Base-by-base conservation (phyloP, 2,113 vertebrate species). In the Eulemur rufifrons region DNA sequence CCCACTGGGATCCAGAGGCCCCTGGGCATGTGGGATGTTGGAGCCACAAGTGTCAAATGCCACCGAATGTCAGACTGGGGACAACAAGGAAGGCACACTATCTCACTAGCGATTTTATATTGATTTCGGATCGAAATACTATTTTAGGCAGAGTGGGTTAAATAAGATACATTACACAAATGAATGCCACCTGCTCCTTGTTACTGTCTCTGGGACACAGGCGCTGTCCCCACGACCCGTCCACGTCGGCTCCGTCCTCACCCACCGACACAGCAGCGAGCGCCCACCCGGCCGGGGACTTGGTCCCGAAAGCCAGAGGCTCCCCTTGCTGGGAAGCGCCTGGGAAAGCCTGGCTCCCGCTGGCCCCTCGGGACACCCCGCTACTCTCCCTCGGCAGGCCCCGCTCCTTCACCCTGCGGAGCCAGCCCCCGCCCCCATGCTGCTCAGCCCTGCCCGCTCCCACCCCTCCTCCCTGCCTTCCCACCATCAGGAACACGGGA, bases 41-140 rank as follows among this genome's bases (percentile, higher is more conserved):
- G 6, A 13, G 12, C 18, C 13, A 27, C 39, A 39, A 42, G 12
- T 45, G 52, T 39, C 32, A 10, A 45, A 37, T 12, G 11, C 2
- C 8, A 71, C 9, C 1, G 11, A n/a, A 47, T 63, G 29, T 45
- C 5, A 0, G 20, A 71, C 64, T 73, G 13, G 0, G 0, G 6
- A 39, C 9, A 9, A 25, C 23, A 37, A 39, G 32, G 39, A n/a
- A 18, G 8, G 6, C 8, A 7, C 25, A 8, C 1, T 20, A 29
- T 18, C 18, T 17, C 61, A 23, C 3, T 9, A 34, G 25, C 50
- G 5, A 34, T 56, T 80, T 21, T 39, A 52, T 34, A 34, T 32
- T 9, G 47, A 68, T 42, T 17, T 34, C 2, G 32, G n/a, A 32
- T 23, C 56, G 47, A 81, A 17, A 54, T 25, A 42, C 42, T 23